Base-by-base conservation (phyloP, 1,140 invertebrate genomes). In the Adoxophyes honmai region DNA sequence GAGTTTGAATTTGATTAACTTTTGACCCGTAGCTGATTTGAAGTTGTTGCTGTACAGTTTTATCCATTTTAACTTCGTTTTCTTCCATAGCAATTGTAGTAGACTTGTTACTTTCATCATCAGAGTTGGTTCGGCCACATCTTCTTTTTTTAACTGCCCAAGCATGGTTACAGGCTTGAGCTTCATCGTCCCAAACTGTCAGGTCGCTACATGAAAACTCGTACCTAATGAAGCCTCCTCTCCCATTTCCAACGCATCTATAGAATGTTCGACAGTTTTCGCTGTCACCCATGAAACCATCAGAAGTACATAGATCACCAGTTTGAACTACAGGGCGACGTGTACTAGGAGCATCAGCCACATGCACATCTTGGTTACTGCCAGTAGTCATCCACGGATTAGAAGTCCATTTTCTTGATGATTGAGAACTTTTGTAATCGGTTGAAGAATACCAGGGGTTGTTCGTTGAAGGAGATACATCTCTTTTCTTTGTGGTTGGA, bases 181-280 rank as follows among this genome's bases (percentile, higher is more conserved):
- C 75, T 4, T 91, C 77, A 52, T 92, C 90, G 84, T 95, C 94
- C 93, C 94, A 96, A 58, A 94, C 91, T 6, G 94, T 95, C 59
- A 93, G 92, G 38, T 90, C 87, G 13, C 91, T 92, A 73, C 94
- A 96, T 8, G 88, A 89, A 81, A 94, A 96, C 66, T 94, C 91
- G 66, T 93, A 93, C 75, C 90, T 91, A 52, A 84, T 91, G 61
- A 90, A 94, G 1, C 88, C 88, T 54, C 89, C 91, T 11, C 88
- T 76, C 9, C 91, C 91, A 60, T 92, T 90, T 55, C 90, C 89
- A 13, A 95, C 93, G 82, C 95, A 96, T 81, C 94, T 91, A 72
- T 95, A 95, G 77, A 96, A 96, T 78, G 94, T 94, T 59, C 87
- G 91, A 72, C 95, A 96, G 73, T 96, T 91, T 60, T 90, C 81